Evolutionary conservation across 2,888 invertebrate genomes (phyloP), one percentile per base, ranked within the genome.

Genomic region (Poecilus cupreus): DNA sequence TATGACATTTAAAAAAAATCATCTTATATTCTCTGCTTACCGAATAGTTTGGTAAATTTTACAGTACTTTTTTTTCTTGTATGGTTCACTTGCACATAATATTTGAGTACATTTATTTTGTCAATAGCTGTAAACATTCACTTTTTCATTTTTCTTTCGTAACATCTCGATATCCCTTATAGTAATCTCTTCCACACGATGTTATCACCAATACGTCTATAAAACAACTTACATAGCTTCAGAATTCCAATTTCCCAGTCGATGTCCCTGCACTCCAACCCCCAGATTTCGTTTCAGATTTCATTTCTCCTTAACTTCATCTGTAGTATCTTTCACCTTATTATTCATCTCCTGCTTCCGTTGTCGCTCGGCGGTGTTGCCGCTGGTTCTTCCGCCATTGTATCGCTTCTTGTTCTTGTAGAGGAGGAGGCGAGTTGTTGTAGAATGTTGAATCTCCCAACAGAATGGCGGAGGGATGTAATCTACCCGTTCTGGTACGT

Each of bases 401-500:
- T 54, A 54, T 43, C 54, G 22, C 54, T 54, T 11, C 22, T 49
- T 3, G 5, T 54, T 22, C 18, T 54, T 22, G 54, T 20, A 1
- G 32, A 32, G 2, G 32, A 32, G 6, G 32, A 32, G 26, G 4
- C 4, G 4, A 32, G 24, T 26, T 60, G 26, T 60, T 24, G 22
- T n/a, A 20, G 49, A 16, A 13, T 20, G 11, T 11, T 3, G 11
- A 20, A 24, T 8, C 13, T 60, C 60, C 60, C 60, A 24, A 26
- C 26, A n/a, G 60, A 43, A 43, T 43, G 43, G 43, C 32, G 32
- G n/a, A 43, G 43, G 43, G 43, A 60, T 60, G 60, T 60, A 60
- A 60, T 60, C 60, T 60, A 13, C 24, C 22, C 60, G 60, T 60
- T 60, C 60, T 60, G 60, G 60, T 60, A 60, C 60, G 60, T 60